Percentiles rank a stretch among this genome's conserved stretches.
Conservation (phyloP, 2,888 invertebrate genomes). For the Noctua comes region DNA sequence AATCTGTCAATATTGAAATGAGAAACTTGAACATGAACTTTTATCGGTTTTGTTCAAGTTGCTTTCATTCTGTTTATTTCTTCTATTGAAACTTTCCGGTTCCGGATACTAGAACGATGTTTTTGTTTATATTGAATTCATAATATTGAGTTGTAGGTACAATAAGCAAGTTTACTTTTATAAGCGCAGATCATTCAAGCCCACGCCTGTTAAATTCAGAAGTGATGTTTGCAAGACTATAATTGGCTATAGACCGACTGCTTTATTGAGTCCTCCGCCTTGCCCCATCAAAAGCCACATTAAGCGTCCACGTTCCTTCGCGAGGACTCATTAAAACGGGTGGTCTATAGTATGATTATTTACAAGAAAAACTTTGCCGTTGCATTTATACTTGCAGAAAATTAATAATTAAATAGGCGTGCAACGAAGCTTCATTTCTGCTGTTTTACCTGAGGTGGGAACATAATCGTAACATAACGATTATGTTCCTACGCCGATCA, state of each 20-base stretch:
- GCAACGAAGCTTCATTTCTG: not conserved
- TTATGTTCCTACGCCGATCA: too few species aligned
- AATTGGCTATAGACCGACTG: not conserved
- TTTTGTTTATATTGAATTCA: not conserved
- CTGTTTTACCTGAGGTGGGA: too few species aligned
- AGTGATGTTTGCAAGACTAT: not conserved
- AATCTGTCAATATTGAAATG: slow-evolving; percentile 17
- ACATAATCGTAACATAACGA: too few species aligned
- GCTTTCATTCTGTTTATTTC: slow-evolving; percentile 23
- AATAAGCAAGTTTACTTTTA: not conserved
- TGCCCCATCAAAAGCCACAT: too few species aligned
- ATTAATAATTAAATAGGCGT: not conserved
- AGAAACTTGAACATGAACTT: not conserved
- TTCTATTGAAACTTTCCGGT: slow-evolving; percentile 8
- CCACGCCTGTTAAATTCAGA: too few species aligned
- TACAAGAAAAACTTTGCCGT: not conserved
- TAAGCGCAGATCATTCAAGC: not conserved
- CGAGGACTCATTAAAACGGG: too few species aligned
- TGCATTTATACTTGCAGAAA: not conserved
- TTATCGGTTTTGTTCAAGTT: slow-evolving; percentile 16
- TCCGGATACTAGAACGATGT: not conserved
- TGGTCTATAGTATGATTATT: too few species aligned
- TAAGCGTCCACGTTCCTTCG: too few species aligned
- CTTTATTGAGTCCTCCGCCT: too few species aligned
- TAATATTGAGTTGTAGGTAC: not conserved